Evolutionary conservation across 2,797 vertebrate genomes (phyloP).

Genomic region (Neopelma chrysocephalum): DNA sequence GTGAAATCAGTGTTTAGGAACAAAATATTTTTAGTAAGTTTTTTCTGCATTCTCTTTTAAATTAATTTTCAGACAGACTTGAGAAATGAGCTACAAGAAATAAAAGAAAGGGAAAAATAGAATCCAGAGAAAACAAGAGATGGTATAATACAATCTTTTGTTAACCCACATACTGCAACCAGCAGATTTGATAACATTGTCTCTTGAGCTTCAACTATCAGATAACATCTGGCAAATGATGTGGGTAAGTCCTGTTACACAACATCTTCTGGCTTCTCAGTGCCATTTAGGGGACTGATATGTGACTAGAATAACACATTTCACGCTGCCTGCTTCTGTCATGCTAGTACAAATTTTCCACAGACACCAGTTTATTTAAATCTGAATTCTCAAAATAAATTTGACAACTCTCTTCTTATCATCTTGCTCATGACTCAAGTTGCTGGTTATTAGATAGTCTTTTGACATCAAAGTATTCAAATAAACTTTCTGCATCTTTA

Average conservation of each 20-base stretch:
- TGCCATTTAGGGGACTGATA: constrained; percentile 42
- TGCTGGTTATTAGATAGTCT: not conserved
- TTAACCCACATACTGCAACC: constrained; percentile 45
- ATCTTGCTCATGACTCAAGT: not conserved
- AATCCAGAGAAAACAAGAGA: not conserved
- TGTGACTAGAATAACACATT: constrained; percentile 63
- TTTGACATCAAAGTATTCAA: not conserved
- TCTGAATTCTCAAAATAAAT: not conserved
- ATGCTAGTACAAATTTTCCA: not conserved
- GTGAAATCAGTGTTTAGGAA: not conserved
- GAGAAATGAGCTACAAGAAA: not conserved
- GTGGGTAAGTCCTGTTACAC: constrained; percentile 65
- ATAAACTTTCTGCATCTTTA: not conserved
- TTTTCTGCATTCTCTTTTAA: not conserved
- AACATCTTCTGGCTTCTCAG: constrained; percentile 60
- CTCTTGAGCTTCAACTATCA: constrained; percentile 68
- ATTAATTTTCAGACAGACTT: not conserved
- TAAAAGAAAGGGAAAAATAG: not conserved
- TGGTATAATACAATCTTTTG: constrained; percentile 43
- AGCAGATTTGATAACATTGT: constrained; percentile 73
- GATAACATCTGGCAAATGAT: constrained; percentile 73
- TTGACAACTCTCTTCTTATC: not conserved
- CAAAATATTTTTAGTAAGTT: not conserved
- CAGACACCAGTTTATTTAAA: constrained; percentile 3
- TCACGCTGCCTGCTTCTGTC: not conserved